phyloP scores from a whole-genome alignment of 2,797 vertebrate genomes.

The Telmatherina bonti region DNA sequence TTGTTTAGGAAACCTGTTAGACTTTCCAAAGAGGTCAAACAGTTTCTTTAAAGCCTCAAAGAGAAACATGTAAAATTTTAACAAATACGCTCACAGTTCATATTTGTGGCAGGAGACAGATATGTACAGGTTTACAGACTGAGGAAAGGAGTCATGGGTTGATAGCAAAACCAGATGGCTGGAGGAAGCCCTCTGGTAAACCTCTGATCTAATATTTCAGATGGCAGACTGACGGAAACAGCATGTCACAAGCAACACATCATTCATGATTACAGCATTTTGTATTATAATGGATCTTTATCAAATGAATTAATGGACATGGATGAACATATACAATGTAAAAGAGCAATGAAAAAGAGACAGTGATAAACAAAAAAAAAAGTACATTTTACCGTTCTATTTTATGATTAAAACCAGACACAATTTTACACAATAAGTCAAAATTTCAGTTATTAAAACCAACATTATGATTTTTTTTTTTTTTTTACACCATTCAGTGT shows the following conservation, averaged over 20 bases:
- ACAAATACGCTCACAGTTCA: background rate
- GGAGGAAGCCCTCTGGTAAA: constrained; percentile 64
- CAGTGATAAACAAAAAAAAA: background rate
- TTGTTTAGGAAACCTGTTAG: background rate
- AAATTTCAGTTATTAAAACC: background rate
- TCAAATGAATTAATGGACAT: constrained; percentile 28
- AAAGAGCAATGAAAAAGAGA: background rate
- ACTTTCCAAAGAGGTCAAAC: background rate
- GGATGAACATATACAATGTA: constrained; percentile 14
- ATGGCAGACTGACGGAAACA: constrained; percentile 60
- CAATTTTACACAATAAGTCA: background rate
- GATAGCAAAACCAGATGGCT: constrained; percentile 64
- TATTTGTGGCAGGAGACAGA: constrained; percentile 8
- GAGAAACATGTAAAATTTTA: background rate
- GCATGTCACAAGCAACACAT: constrained; percentile 31
- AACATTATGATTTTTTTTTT: background rate
- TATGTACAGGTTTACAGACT: constrained; percentile 10
- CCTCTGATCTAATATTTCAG: constrained; percentile 70
- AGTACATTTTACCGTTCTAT: background rate
- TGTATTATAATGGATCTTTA: constrained; percentile 38
- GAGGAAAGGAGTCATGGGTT: constrained; percentile 38
- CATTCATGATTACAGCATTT: constrained; percentile 41
- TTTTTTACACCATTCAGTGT: constrained; percentile 6
- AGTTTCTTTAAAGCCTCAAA: background rate
- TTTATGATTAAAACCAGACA: constrained; percentile 2